phyloP scores from a whole-genome alignment of 2,797 vertebrate species.

The Alauda arvensis region DNA sequence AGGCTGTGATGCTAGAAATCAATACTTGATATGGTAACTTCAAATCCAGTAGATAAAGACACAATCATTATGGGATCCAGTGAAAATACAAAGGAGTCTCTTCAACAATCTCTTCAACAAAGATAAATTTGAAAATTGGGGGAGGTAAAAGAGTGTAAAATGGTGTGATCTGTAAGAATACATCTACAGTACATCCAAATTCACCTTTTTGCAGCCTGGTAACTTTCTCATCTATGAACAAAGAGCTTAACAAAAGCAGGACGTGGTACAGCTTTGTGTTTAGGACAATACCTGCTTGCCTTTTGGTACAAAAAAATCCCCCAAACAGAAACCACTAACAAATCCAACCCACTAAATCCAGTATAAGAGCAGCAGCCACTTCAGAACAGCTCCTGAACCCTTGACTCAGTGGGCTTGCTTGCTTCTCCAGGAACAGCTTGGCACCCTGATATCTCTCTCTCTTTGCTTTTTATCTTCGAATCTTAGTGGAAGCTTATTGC shows the following conservation, averaged over 20 bases:
- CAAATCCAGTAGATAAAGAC: neutral
- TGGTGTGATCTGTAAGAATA: neutral
- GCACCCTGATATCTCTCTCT: neutral
- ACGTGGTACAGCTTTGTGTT: neutral
- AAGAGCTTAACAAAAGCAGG: neutral
- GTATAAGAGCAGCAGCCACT: neutral
- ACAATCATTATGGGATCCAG: neutral
- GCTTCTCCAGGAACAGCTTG: neutral
- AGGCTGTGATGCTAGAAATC: neutral
- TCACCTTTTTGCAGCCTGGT: neutral
- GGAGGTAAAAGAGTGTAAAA: neutral
- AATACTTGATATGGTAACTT: neutral
- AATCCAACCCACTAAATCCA: neutral
- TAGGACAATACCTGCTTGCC: neutral
- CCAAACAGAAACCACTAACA: neutral
- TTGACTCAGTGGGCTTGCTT: neutral
- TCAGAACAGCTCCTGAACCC: neutral
- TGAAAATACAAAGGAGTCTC: neutral
- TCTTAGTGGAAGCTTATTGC: neutral
- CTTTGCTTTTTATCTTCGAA: neutral
- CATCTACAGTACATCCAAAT: neutral
- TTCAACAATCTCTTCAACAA: neutral
- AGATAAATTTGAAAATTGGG: neutral
- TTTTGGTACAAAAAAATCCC: neutral
- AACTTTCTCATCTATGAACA: neutral